Evolutionary conservation across 1,140 invertebrate species (phyloP).

Genomic region (Dendroctonus valens): DNA sequence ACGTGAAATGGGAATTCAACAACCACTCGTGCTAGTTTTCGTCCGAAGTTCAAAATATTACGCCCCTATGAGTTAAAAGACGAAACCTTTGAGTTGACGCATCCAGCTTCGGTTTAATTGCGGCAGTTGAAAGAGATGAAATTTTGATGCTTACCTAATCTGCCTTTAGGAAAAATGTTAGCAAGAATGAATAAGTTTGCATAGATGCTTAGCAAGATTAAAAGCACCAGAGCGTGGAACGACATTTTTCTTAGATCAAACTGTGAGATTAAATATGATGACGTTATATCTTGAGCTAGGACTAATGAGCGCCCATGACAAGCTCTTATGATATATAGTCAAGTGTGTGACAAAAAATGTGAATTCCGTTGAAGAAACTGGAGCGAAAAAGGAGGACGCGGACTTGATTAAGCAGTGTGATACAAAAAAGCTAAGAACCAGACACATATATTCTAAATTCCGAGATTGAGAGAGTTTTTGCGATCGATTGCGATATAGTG

Average conservation of each 20-base stretch:
- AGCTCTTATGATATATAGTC: neutral
- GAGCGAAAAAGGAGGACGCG: slow-evolving; percentile 7
- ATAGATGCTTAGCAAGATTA: neutral
- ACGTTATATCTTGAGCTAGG: neutral
- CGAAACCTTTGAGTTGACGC: too few species aligned
- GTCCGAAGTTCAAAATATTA: too few species aligned
- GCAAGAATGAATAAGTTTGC: slow-evolving; percentile 43
- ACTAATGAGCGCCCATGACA: neutral
- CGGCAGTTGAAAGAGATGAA: neutral
- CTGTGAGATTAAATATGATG: neutral
- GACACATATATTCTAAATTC: slow-evolving; percentile 38
- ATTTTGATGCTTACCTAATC: slow-evolving; percentile 33
- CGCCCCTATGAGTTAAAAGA: too few species aligned
- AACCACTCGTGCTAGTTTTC: too few species aligned
- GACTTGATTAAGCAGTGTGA: slow-evolving; percentile 38
- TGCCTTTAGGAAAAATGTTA: slow-evolving; percentile 58
- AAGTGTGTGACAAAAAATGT: neutral
- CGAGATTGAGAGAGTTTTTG: slow-evolving; percentile 39
- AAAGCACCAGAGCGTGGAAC: neutral
- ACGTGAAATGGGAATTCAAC: too few species aligned
- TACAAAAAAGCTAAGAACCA: slow-evolving; percentile 38
- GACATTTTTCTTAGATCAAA: slow-evolving; percentile 2
- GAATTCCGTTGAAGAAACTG: neutral
- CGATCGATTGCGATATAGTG: slow-evolving; percentile 41
- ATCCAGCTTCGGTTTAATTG: too few species aligned